Conservation (phyloP, 2,888 invertebrate genomes). For the Glyphotaelius pellucidus region DNA sequence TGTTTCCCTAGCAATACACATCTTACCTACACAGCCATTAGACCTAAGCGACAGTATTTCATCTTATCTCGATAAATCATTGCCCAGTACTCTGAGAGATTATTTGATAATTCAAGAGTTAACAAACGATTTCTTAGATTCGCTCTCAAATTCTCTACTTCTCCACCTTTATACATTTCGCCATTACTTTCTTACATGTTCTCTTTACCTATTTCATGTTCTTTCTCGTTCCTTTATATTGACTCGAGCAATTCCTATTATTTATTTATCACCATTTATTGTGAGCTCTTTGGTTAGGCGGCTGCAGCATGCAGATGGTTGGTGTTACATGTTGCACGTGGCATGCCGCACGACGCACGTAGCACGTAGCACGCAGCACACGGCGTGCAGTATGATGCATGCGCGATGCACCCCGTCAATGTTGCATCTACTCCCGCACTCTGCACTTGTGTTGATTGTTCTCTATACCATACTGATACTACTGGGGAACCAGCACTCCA, state of each 20-base stretch:
- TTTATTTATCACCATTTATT: constrained; percentile 68
- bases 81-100: constrained; percentile 63
- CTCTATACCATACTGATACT: constrained; percentile 15
- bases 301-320: constrained; percentile 73
- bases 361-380: constrained; percentile 14
- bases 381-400: constrained; percentile 7
- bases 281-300: constrained; percentile 69
- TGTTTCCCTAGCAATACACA: constrained; percentile 64
- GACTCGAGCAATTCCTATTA: constrained; percentile 58
- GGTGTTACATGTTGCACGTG: constrained; percentile 65
- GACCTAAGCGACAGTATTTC: constrained; percentile 65
- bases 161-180: constrained; percentile 63
- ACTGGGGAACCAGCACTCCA: background rate
- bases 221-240: constrained; percentile 66
- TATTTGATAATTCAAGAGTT: constrained; percentile 62
- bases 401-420: background rate
- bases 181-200: constrained; percentile 64
- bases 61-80: constrained; percentile 57
- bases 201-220: constrained; percentile 62
- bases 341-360: constrained; percentile 39
- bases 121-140: constrained; percentile 65
- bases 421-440: constrained; percentile 10
- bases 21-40: constrained; percentile 63
- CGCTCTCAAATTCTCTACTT: constrained; percentile 52
- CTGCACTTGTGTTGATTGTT: constrained; percentile 30